Percentiles rank a stretch among this genome's conserved stretches.
Conservation (phyloP, 2,113 vertebrate species). For the Hystrix brachyura region DNA sequence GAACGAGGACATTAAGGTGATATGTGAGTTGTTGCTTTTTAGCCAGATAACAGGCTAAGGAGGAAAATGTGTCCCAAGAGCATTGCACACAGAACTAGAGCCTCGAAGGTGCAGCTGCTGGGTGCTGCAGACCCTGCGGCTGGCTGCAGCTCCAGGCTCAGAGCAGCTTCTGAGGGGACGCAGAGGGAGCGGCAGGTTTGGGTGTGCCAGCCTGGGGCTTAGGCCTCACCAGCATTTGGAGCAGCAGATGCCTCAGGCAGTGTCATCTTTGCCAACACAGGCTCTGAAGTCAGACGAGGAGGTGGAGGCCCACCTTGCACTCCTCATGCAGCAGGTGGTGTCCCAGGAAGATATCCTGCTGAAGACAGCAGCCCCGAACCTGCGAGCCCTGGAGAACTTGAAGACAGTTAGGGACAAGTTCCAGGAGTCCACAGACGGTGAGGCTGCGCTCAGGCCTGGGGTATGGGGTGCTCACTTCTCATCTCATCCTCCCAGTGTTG, state of each 20-base stretch:
- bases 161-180: neutral
- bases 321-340: slow-evolving; percentile 87
- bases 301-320: slow-evolving; percentile 84
- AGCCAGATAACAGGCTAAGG: neutral
- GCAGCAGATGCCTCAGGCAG: neutral
- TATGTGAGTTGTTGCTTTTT: neutral
- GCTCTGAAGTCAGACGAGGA: slow-evolving; percentile 88
- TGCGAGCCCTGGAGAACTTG: slow-evolving; percentile 94
- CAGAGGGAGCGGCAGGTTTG: fast-evolving
- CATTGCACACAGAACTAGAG: neutral
- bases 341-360: slow-evolving; percentile 87
- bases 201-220: neutral
- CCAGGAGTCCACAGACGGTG: slow-evolving; percentile 92
- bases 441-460: neutral
- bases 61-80: neutral
- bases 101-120: fast-evolving
- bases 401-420: slow-evolving; percentile 90
- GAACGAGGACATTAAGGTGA: neutral
- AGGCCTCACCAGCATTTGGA: neutral
- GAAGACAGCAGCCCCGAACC: slow-evolving; percentile 92
- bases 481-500: neutral
- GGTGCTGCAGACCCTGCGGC: fast-evolving
- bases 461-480: neutral
- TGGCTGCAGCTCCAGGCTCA: neutral
- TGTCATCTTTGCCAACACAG: slow-evolving; percentile 80